Evolutionary conservation across 2,113 vertebrate genomes (phyloP).

Genomic region (Mohoua ochrocephala): DNA sequence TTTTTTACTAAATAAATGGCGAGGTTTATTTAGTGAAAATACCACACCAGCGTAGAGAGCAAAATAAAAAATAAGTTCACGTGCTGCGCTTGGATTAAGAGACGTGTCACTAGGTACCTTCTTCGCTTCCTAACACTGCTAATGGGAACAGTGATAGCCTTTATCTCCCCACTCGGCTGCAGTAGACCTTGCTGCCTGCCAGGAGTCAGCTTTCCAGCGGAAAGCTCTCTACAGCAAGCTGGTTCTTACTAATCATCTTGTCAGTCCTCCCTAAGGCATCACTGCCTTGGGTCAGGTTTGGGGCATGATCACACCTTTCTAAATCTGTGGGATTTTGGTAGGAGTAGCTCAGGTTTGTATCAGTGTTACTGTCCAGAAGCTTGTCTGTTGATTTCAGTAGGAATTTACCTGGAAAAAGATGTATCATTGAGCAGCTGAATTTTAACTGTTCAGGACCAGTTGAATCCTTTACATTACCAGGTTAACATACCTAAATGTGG

Average conservation of each 20-base stretch:
- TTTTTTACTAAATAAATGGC: neutral
- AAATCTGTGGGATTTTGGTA: neutral
- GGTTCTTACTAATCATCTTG: neutral
- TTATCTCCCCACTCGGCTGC: neutral
- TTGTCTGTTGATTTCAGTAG: neutral
- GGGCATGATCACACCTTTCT: neutral
- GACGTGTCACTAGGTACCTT: rapidly evolving
- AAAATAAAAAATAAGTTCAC: neutral
- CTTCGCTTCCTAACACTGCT: neutral
- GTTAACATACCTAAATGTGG: neutral
- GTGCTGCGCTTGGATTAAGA: neutral
- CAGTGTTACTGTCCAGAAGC: neutral
- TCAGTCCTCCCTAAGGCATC: neutral
- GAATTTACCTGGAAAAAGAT: neutral
- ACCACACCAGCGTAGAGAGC: neutral
- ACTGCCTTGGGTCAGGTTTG: neutral
- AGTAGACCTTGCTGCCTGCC: neutral
- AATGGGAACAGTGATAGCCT: neutral
- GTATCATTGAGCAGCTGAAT: neutral
- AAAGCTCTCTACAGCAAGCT: neutral
- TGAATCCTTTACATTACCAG: neutral
- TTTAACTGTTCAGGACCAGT: neutral
- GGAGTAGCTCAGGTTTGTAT: neutral
- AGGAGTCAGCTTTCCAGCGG: neutral
- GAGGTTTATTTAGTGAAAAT: neutral